phyloP scores from a whole-genome alignment of 2,113 vertebrate species.

The Barbus barbus region DNA sequence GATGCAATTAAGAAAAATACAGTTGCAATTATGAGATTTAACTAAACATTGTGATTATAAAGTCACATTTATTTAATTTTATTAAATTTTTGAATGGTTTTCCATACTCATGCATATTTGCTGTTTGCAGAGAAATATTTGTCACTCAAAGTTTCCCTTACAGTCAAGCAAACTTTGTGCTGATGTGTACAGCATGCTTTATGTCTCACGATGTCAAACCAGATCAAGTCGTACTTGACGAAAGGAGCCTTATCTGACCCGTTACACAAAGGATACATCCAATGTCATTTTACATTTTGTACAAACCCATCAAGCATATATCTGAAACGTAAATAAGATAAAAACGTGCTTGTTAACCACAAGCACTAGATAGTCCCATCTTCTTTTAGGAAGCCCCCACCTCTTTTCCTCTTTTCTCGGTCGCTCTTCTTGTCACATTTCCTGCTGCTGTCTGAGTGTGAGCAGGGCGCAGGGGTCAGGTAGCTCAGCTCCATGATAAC shows the following conservation, averaged over 20 bases:
- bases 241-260: neutral
- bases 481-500: slow-evolving; percentile 70
- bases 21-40: neutral
- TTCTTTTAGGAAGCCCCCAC: slow-evolving; percentile 12
- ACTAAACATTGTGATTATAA: neutral
- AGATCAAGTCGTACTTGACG: neutral
- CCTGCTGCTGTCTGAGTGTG: slow-evolving; percentile 67
- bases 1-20: neutral
- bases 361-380: neutral
- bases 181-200: neutral
- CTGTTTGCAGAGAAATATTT: neutral
- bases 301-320: neutral
- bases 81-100: neutral
- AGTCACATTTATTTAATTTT: neutral
- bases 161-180: neutral
- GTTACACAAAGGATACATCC: neutral
- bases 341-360: slow-evolving; percentile 15
- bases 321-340: neutral
- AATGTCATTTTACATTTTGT: neutral
- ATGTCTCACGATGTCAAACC: neutral
- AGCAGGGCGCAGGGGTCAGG: slow-evolving; percentile 67
- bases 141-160: neutral
- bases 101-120: neutral
- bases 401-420: slow-evolving; percentile 1
- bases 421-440: slow-evolving; percentile 47